Evolutionary conservation across 2,113 vertebrate genomes (phyloP).

Genomic region (Acinonyx jubatus): DNA sequence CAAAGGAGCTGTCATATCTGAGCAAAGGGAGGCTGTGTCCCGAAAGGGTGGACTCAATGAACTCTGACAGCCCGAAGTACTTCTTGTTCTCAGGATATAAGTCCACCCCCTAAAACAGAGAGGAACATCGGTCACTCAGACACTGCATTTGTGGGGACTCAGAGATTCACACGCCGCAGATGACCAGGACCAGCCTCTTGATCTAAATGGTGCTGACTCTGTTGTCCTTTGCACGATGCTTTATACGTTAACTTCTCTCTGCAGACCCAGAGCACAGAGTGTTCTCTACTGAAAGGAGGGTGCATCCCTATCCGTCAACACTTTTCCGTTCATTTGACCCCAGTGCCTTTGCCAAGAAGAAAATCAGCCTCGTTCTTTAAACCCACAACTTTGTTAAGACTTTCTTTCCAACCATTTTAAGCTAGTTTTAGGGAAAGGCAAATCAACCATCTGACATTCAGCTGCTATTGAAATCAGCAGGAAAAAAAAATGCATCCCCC

Average conservation of each 20-base stretch:
- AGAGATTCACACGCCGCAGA: fast-evolving
- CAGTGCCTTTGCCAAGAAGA: background rate
- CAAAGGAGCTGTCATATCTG: conserved; percentile 96
- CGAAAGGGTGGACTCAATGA: conserved; percentile 94
- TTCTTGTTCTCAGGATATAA: conserved; percentile 94
- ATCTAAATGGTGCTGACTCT: background rate
- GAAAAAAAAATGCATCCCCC: background rate
- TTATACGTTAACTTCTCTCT: background rate
- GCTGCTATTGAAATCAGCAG: background rate
- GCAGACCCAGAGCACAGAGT: background rate
- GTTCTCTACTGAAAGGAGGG: fast-evolving
- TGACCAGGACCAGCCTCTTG: fast-evolving
- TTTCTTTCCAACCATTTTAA: background rate
- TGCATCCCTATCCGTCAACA: fast-evolving
- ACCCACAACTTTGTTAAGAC: background rate
- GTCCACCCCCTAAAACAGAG: conserved; percentile 90
- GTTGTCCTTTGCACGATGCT: background rate
- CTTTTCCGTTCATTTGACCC: background rate
- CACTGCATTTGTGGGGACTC: fast-evolving
- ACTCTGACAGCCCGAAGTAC: conserved; percentile 96
- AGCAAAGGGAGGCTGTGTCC: conserved; percentile 94
- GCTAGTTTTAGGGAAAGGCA: background rate
- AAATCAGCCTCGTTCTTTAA: background rate
- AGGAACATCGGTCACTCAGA: background rate
- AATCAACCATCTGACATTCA: background rate